Percentiles rank a stretch among this genome's conserved stretches.
Conservation (phyloP, 2,113 vertebrate species). For the Heterocephalus glaber region DNA sequence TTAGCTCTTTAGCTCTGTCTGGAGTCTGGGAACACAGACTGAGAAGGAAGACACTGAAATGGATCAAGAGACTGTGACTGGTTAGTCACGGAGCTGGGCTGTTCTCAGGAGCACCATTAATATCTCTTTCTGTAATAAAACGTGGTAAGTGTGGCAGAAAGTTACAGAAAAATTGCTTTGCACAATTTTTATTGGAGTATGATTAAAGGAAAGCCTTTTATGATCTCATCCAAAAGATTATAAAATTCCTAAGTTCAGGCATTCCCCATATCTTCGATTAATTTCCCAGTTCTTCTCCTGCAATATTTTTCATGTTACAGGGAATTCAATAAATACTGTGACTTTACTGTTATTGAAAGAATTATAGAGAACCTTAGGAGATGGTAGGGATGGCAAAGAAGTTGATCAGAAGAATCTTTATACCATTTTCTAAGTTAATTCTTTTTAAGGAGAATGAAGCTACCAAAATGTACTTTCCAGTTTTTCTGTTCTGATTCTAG, state of each 20-base stretch:
- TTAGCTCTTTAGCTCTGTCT: background rate
- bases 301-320: conserved; percentile 2
- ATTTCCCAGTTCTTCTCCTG: conserved; percentile 20
- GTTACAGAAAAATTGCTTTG: conserved; percentile 8
- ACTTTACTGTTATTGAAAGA: conserved; percentile 32
- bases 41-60: background rate
- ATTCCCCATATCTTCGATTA: background rate
- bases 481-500: background rate
- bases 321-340: conserved; percentile 35
- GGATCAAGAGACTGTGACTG: background rate
- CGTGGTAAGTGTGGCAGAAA: background rate
- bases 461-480: background rate
- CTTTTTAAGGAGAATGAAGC: background rate
- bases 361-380: background rate
- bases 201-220: conserved; percentile 56
- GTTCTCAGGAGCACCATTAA: background rate
- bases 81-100: background rate
- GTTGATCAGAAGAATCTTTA: background rate
- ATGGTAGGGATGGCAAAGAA: background rate
- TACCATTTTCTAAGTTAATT: conserved; percentile 23
- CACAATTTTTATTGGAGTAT: conserved; percentile 25
- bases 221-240: conserved; percentile 16
- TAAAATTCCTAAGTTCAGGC: conserved; percentile 30
- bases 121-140: background rate
- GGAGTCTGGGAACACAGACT: background rate